Conservation (phyloP, 2,888 invertebrate genomes). For the Scaptomyza polygonia region DNA sequence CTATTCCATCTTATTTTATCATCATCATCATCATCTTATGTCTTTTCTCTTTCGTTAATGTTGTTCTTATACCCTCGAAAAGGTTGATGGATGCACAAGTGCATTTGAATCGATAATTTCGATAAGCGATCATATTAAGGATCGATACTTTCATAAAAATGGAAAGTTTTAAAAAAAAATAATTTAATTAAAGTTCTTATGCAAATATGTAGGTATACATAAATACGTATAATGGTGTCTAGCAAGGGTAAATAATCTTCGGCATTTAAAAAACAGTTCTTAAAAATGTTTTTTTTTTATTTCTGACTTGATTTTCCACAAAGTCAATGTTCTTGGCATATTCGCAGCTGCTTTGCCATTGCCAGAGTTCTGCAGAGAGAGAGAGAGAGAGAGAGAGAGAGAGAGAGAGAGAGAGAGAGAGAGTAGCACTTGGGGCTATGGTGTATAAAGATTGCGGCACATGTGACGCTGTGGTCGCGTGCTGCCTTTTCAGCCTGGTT, state of each 20-base stretch:
- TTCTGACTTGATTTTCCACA: constrained; percentile 64
- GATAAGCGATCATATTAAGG: not conserved
- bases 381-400: not conserved
- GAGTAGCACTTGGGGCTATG: constrained; percentile 6
- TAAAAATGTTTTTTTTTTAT: constrained; percentile 23
- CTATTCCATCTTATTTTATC: constrained; percentile 44
- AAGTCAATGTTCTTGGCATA: constrained; percentile 77
- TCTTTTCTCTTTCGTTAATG: constrained; percentile 34
- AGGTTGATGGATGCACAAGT: not conserved
- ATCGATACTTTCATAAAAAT: not conserved
- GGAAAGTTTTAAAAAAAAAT: not conserved
- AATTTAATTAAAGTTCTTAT: not conserved
- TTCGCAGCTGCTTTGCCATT: constrained; percentile 71
- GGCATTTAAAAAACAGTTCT: not conserved
- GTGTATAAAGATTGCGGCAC: constrained; percentile 70
- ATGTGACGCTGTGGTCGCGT: constrained; percentile 79
- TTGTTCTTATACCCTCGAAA: constrained; percentile 9
- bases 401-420: no score
- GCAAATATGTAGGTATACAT: not conserved
- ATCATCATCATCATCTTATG: constrained; percentile 37
- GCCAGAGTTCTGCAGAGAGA: constrained; percentile 24
- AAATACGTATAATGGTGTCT: not conserved
- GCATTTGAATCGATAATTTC: not conserved
- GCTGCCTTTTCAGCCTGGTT: constrained; percentile 40
- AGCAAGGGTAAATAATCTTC: constrained; percentile 2